phyloP scores from a whole-genome alignment of 2,797 vertebrate species.

The Enteromius trimaculatus region DNA sequence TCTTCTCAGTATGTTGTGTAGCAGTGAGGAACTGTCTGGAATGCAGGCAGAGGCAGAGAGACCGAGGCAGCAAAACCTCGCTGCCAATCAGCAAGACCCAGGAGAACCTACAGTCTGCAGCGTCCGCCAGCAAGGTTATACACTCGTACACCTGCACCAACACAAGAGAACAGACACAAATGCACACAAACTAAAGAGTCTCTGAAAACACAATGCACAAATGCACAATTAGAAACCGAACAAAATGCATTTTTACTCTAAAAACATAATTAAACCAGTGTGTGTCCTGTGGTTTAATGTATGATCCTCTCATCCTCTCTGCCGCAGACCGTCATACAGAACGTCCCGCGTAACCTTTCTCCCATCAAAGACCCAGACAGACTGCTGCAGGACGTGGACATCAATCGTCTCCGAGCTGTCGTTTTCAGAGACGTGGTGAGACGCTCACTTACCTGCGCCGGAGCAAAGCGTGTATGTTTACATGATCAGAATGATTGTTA shows the following conservation, averaged over 20 bases:
- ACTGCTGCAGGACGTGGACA: slow-evolving; percentile 98
- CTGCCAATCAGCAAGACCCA: slow-evolving; percentile 86
- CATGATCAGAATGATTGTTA: slow-evolving; percentile 9
- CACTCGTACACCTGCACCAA: slow-evolving; percentile 51
- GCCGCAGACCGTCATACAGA: slow-evolving; percentile 81
- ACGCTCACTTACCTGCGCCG: slow-evolving; percentile 25
- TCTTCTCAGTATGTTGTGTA: slow-evolving; percentile 70
- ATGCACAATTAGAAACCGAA: not conserved
- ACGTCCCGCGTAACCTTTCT: slow-evolving; percentile 83
- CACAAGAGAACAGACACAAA: slow-evolving; percentile 30
- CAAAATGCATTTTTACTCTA: not conserved
- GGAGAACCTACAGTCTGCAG: slow-evolving; percentile 81
- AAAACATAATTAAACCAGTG: not conserved
- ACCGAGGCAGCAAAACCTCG: slow-evolving; percentile 86
- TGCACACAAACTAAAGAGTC: slow-evolving; percentile 2
- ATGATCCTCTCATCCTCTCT: slow-evolving; percentile 49
- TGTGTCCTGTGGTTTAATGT: not conserved
- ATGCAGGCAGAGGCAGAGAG: slow-evolving; percentile 91
- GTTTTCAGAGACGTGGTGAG: slow-evolving; percentile 99
- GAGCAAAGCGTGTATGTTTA: not conserved
- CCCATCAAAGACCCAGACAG: slow-evolving; percentile 96
- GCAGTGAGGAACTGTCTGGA: slow-evolving; percentile 96
- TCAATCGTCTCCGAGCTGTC: slow-evolving; percentile 96
- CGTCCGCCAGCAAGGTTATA: slow-evolving; percentile 77
- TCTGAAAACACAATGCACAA: not conserved